Evolutionary conservation across 2,888 invertebrate genomes (phyloP).

Genomic region (Ophioninae sp.): DNA sequence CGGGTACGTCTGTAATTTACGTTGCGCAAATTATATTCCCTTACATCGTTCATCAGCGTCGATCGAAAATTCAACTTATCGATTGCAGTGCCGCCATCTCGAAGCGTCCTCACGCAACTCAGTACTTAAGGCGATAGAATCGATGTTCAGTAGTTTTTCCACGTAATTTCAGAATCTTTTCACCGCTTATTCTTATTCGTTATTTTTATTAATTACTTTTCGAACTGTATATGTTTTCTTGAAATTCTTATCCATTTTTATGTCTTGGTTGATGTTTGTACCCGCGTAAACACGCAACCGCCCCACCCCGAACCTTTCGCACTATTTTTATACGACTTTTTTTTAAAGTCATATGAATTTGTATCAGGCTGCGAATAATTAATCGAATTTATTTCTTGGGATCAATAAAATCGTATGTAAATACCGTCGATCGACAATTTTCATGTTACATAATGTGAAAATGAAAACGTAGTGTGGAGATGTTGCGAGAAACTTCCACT

Average conservation of each 20-base stretch:
- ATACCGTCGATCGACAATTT: not conserved
- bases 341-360: not conserved
- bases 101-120: not conserved
- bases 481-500: not conserved
- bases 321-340: not conserved
- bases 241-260: not conserved
- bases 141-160: not conserved
- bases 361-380: not conserved
- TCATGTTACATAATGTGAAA: not conserved
- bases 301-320: not conserved
- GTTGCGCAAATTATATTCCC: not conserved
- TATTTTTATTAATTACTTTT: not conserved
- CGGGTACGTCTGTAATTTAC: conserved; percentile 60
- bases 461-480: not conserved
- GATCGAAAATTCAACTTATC: not conserved
- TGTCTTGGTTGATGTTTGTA: not conserved
- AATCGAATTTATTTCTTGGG: not conserved
- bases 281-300: not conserved
- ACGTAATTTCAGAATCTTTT: not conserved
- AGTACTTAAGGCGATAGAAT: not conserved
- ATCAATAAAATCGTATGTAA: not conserved
- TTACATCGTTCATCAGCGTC: not conserved
- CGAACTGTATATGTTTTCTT: not conserved
- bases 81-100: conserved; percentile 11
- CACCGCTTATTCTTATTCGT: not conserved